phyloP scores from a whole-genome alignment of 2,888 invertebrate genomes.

The Euplexia lucipara region DNA sequence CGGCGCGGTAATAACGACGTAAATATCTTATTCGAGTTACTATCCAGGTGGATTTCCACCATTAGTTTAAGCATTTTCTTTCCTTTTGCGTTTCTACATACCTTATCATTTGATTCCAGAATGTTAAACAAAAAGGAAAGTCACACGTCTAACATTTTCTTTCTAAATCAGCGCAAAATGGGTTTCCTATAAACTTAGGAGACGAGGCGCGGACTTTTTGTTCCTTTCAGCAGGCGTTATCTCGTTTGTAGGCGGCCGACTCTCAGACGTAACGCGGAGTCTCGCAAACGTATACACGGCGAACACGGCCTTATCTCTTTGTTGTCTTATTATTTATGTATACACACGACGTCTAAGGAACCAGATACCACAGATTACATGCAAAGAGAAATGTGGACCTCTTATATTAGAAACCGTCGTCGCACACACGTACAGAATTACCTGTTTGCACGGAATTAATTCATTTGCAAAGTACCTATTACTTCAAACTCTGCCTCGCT shows the following conservation, averaged over 20 bases:
- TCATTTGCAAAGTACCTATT: slow-evolving; percentile 6
- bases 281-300: neutral
- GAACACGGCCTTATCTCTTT: slow-evolving; percentile 46
- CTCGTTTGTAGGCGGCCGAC: slow-evolving; percentile 29
- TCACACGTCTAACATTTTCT: slow-evolving; percentile 1
- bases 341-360: slow-evolving; percentile 22
- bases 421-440: neutral
- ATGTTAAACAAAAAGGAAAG: slow-evolving; percentile 1
- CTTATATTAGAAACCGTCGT: neutral
- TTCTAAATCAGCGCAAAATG: slow-evolving; percentile 25
- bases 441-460: slow-evolving; percentile 16
- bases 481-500: neutral
- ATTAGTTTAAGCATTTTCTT: too few species aligned
- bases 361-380: slow-evolving; percentile 27
- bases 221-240: slow-evolving; percentile 41
- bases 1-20: too few species aligned
- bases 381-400: slow-evolving; percentile 9
- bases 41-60: too few species aligned
- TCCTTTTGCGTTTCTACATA: too few species aligned
- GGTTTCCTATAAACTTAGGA: slow-evolving; percentile 11
- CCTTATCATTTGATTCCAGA: neutral
- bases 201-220: slow-evolving; percentile 12
- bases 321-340: slow-evolving; percentile 57
- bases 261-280: slow-evolving; percentile 7
- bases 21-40: too few species aligned